These are phyloP conservation scores for Rynchops niger DNA, from an alignment of 2,113 vertebrate genomes.

Conservation along the genomic window DNA sequence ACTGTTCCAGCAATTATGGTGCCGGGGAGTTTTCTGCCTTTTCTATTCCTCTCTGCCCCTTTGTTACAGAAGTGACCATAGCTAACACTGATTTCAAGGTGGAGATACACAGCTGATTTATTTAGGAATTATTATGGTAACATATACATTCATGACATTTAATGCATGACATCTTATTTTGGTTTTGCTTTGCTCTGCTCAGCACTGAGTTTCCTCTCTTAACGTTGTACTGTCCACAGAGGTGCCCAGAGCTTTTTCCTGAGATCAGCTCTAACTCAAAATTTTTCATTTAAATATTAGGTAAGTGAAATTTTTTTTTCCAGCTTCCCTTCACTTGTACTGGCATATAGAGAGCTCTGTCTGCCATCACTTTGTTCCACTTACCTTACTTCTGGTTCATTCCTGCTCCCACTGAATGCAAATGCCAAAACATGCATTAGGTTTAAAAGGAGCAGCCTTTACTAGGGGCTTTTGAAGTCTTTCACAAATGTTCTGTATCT, in stretches of 20 bases:
- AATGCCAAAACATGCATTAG: not conserved
- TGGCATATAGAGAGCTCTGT: not conserved
- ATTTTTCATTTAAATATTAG: not conserved
- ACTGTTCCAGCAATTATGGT: not conserved
- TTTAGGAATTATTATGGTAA: not conserved
- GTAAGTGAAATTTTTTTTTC: not conserved
- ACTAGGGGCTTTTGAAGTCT: not conserved
- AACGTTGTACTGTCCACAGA: not conserved
- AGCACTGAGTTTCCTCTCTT: not conserved
- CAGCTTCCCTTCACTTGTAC: not conserved
- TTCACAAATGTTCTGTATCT: not conserved
- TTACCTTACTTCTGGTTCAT: not conserved
- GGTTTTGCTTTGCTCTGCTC: not conserved
- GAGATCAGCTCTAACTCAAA: not conserved
- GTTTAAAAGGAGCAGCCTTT: not conserved
- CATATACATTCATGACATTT: not conserved
- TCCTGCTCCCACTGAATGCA: not conserved
- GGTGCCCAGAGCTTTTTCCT: not conserved
- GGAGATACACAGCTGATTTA: not conserved
- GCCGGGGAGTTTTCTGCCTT: not conserved
- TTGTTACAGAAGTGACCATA: not conserved
- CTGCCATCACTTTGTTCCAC: not conserved
- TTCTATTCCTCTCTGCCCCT: not conserved
- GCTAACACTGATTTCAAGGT: not conserved
- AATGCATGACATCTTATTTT: not conserved